A percentile compares a stretch with the other conserved stretches of the same genome.
Evolutionary conservation across 2,113 vertebrate genomes (phyloP).

Genomic region (Eulemur rufifrons): DNA sequence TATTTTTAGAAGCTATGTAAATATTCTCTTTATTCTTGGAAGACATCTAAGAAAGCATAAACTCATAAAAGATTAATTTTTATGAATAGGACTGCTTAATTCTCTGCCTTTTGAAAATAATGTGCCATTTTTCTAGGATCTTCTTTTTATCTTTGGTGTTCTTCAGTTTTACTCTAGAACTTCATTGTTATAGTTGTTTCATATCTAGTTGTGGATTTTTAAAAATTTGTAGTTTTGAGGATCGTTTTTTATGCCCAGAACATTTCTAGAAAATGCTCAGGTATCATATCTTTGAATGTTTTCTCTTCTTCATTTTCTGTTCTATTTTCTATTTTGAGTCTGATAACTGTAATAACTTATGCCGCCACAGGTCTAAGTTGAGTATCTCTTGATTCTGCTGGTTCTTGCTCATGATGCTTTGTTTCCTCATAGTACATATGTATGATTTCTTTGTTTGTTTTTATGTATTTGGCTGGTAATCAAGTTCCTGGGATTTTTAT

Average conservation of each 20-base stretch:
- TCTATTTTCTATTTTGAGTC: neutral
- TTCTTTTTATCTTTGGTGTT: neutral
- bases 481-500: neutral
- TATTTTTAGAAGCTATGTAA: neutral
- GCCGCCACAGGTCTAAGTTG: neutral
- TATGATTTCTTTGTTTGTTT: neutral
- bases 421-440: neutral
- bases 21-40: neutral
- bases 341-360: neutral
- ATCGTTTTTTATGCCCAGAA: neutral
- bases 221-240: neutral
- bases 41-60: neutral
- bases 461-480: neutral
- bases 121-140: neutral
- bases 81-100: neutral
- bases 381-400: neutral
- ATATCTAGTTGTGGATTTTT: neutral
- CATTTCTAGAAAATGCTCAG: neutral
- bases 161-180: neutral
- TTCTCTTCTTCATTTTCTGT: neutral
- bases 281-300: neutral
- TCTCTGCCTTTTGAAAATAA: neutral
- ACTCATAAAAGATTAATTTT: neutral
- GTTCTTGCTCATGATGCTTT: neutral
- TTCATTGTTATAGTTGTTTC: neutral